Conservation (phyloP, 2,888 invertebrate species). For the Ectropis crepuscularia region DNA sequence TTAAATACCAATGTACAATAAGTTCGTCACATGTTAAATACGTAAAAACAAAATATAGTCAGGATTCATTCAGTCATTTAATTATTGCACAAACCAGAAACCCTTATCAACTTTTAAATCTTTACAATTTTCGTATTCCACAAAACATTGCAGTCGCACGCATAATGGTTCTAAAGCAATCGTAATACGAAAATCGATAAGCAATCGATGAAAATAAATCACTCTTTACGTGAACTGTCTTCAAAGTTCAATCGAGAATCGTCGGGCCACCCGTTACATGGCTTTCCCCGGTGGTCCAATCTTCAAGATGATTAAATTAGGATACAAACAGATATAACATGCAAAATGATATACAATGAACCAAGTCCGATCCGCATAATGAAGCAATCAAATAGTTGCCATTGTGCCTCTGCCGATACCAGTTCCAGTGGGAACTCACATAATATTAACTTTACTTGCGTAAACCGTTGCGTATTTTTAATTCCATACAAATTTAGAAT, state of each 20-base stretch:
- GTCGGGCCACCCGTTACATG: constrained; percentile 71
- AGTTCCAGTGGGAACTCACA: constrained; percentile 50
- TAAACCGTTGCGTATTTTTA: too few species aligned
- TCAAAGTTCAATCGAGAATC: constrained; percentile 70
- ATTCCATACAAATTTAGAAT: too few species aligned
- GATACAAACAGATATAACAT: constrained; percentile 80
- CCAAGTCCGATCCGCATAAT: constrained; percentile 77
- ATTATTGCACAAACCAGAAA: too few species aligned
- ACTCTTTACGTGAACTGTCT: constrained; percentile 62
- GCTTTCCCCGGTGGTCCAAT: constrained; percentile 80
- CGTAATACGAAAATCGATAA: constrained; percentile 39
- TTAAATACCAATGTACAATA: too few species aligned
- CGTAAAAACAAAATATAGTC: too few species aligned
- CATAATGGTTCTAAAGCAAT: constrained; percentile 10
- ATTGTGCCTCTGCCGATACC: constrained; percentile 64
- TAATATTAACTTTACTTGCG: too few species aligned
- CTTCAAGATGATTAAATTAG: constrained; percentile 84
- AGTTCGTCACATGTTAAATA: too few species aligned
- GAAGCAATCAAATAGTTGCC: constrained; percentile 81
- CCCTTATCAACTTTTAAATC: neutral
- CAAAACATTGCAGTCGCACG: neutral
- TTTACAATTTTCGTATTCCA: constrained; percentile 6
- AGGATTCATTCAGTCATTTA: neutral
- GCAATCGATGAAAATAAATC: constrained; percentile 55
- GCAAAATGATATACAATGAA: constrained; percentile 83